phyloP scores from a whole-genome alignment of 1,140 invertebrate species.

The Drosophila tani region DNA sequence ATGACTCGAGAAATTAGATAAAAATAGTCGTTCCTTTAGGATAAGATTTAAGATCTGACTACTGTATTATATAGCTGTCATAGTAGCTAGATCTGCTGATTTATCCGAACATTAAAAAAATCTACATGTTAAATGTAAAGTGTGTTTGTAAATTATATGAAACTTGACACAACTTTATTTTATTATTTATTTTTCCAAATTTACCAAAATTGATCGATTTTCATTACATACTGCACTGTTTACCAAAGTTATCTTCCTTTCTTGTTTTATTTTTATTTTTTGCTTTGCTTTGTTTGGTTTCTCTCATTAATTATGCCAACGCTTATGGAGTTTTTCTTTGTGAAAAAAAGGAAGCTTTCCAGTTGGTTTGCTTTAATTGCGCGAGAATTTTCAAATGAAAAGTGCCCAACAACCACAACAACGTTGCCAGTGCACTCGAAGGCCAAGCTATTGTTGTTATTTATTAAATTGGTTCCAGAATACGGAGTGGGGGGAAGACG shows the following conservation, averaged over 20 bases:
- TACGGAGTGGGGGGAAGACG: conserved; percentile 25
- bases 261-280: conserved; percentile 10
- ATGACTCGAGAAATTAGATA: not conserved
- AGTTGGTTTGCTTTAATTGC: conserved; percentile 74
- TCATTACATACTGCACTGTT: too few relatives aligned
- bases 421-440: conserved; percentile 36
- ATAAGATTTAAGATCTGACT: too few relatives aligned
- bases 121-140: too few relatives aligned
- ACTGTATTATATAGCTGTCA: too few relatives aligned
- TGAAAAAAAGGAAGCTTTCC: conserved; percentile 75
- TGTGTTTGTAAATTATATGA: too few relatives aligned
- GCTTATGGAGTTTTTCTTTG: conserved; percentile 50
- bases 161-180: too few relatives aligned
- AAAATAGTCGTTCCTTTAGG: too few relatives aligned
- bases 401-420: conserved; percentile 15
- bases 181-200: too few relatives aligned
- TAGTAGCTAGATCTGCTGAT: too few relatives aligned
- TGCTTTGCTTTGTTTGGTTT: conserved; percentile 50
- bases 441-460: conserved; percentile 48
- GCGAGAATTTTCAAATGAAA: conserved; percentile 62
- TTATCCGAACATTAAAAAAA: too few relatives aligned
- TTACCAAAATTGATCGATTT: too few relatives aligned
- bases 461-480: conserved; percentile 21
- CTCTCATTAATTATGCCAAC: conserved; percentile 75
- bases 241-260: not conserved